Base-by-base conservation (phyloP, 2,113 vertebrate genomes). In the Asarcornis scutulata region DNA sequence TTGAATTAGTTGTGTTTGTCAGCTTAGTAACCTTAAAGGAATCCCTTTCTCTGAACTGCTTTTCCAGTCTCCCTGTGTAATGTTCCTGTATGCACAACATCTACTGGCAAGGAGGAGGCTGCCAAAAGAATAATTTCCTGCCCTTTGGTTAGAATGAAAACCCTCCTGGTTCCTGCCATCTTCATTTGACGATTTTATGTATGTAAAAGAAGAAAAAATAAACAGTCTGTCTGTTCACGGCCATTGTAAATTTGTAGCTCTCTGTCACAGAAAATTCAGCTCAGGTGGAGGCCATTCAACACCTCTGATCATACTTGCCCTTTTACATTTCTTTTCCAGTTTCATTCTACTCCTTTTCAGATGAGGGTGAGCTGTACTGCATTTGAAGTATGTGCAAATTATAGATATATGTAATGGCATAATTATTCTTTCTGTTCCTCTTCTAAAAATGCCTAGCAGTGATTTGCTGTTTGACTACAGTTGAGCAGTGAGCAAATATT, bases 311-410 rank as follows among this genome's bases (percentile, higher is more conserved):
- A n/a, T 66, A 59, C 40, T 78, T 93, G 27, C 40, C 46, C 27
- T 58, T 26, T 53, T 91, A 53, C 36, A 0, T 63, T 63, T 48
- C 31, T 76, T 85, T 83, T 75, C 32, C 17, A 26, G 31, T 87
- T 93, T 93, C 82, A 50, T 3, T 82, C 42, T 78, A 55, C 60
- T 82, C 7, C 21, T 84, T 93, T 94, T 63, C 73, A 89, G 36
- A 59, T 92, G 48, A 80, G 32, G 44, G 14, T 13, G 32, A 86
- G 42, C 62, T 68, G 58, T 64, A 68, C 38, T 60, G 53, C 48
- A 29, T 89, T 91, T 67, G 68, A 83, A 88, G 27, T 64, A 48
- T 66, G 32, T 27, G 15, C 60, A 73, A 85, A 38, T 83, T 38
- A 77, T 48, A 88, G 38, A 72, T 91, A 75, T 27, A n/a, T 63